Evolutionary conservation across 2,113 vertebrate genomes (phyloP).

Genomic region (Tinamus guttatus): DNA sequence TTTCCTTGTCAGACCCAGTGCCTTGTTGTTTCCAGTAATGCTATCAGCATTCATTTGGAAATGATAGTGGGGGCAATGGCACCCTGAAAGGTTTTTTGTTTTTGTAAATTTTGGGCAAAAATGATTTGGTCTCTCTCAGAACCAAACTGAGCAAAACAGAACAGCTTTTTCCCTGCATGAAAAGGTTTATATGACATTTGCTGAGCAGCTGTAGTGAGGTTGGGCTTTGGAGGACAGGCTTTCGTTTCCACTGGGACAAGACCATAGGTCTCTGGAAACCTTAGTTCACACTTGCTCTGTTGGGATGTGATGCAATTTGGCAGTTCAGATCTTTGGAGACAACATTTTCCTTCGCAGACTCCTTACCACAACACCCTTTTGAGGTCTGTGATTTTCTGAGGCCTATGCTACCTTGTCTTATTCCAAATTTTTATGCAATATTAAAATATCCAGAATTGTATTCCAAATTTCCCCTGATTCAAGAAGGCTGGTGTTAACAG

Average conservation of each 20-base stretch:
- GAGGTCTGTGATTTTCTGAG: neutral
- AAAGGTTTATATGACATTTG: neutral
- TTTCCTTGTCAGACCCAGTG: neutral
- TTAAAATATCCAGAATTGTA: neutral
- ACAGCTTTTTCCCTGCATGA: neutral
- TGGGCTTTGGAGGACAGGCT: neutral
- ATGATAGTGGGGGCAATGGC: neutral
- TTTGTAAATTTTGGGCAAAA: neutral
- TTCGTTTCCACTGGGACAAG: conserved; percentile 16
- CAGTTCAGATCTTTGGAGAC: conserved; percentile 8
- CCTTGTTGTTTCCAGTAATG: neutral
- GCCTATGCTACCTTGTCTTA: neutral
- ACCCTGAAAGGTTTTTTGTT: neutral
- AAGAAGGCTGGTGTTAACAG: neutral
- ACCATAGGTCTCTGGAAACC: neutral
- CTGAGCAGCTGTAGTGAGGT: neutral
- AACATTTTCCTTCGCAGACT: conserved; percentile 13
- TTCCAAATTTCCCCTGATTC: neutral
- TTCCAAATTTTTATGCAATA: neutral
- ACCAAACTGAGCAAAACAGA: neutral
- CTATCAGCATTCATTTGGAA: neutral
- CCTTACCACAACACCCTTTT: neutral
- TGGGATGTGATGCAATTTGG: neutral
- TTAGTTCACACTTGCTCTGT: neutral
- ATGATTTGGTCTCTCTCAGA: neutral